phyloP scores from a whole-genome alignment of 1,140 invertebrate species.

The Drosophila suzukii region DNA sequence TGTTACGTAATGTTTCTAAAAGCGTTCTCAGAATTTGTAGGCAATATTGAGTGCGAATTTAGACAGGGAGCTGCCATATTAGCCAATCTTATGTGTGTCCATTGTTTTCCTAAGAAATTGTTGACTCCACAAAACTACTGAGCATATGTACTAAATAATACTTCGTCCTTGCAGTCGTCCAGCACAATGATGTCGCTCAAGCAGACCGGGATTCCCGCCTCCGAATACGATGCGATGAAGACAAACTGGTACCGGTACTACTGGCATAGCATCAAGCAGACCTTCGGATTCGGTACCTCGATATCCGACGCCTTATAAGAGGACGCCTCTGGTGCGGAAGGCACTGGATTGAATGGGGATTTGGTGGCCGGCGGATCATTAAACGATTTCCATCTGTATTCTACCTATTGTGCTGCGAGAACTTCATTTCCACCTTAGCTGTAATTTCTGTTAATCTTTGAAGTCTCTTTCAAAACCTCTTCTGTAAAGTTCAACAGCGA shows the following conservation, averaged over 20 bases:
- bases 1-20: too few relatives aligned
- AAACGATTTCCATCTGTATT: slow-evolving; percentile 36
- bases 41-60: neutral
- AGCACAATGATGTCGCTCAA: slow-evolving; percentile 92
- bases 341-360: slow-evolving; percentile 15
- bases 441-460: slow-evolving; percentile 60
- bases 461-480: slow-evolving; percentile 30
- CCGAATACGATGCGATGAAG: slow-evolving; percentile 92
- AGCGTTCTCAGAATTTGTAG: neutral
- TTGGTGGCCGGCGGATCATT: slow-evolving; percentile 18
- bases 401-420: slow-evolving; percentile 30
- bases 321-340: slow-evolving; percentile 1
- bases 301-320: slow-evolving; percentile 70
- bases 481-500: neutral
- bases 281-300: slow-evolving; percentile 95
- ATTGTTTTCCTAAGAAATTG: neutral
- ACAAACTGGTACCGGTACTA: slow-evolving; percentile 97
- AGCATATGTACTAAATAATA: neutral
- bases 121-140: neutral
- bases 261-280: slow-evolving; percentile 95
- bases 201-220: slow-evolving; percentile 92
- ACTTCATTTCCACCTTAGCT: slow-evolving; percentile 57
- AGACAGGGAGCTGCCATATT: too few relatives aligned
- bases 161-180: slow-evolving; percentile 87
- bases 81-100: neutral